Evolutionary conservation across 92 coral and sea anemone genomes (phyloP).

Genomic region (Montipora capitata): DNA sequence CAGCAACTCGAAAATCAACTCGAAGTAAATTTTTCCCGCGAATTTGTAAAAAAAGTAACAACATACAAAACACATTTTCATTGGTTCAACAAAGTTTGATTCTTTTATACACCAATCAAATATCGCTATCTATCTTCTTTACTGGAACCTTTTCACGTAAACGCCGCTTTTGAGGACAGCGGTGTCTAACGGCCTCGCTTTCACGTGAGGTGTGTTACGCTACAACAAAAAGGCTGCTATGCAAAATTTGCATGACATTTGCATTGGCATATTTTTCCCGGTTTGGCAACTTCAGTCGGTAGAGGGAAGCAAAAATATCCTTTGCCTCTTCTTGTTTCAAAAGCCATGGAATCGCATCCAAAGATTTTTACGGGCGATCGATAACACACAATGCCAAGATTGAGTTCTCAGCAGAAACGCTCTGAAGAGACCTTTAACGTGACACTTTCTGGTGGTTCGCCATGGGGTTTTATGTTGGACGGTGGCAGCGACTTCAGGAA

Average conservation of each 20-base stretch:
- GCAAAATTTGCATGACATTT: conserved; percentile 14
- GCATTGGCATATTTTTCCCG: conserved; percentile 74
- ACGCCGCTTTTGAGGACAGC: conserved; percentile 15
- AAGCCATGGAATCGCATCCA: conserved; percentile 51
- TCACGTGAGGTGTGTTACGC: conserved; percentile 84
- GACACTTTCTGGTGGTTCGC: conserved; percentile 92
- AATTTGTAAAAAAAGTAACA: not conserved
- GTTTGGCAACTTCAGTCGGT: conserved; percentile 79
- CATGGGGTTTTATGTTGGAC: conserved; percentile 99
- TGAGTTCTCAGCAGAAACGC: conserved; percentile 38
- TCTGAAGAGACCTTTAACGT: conserved; percentile 82
- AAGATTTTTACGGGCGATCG: conserved; percentile 1
- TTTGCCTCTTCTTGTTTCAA: conserved; percentile 43
- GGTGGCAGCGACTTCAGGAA: conserved; percentile 93
- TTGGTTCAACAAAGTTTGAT: not conserved
- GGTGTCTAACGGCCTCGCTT: conserved; percentile 75
- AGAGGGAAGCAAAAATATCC: conserved; percentile 32
- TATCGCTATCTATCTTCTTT: conserved; percentile 13
- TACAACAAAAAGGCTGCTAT: conserved; percentile 27
- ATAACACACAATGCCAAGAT: conserved; percentile 29
- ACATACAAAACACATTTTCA: conserved; percentile 5
- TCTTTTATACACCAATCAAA: conserved; percentile 34
- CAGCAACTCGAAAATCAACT: not conserved
- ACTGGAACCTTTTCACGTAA: not conserved
- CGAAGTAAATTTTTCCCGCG: conserved; percentile 36